Evolutionary conservation across 1,140 invertebrate genomes (phyloP).

Genomic region (Metopolophium dirhodum): DNA sequence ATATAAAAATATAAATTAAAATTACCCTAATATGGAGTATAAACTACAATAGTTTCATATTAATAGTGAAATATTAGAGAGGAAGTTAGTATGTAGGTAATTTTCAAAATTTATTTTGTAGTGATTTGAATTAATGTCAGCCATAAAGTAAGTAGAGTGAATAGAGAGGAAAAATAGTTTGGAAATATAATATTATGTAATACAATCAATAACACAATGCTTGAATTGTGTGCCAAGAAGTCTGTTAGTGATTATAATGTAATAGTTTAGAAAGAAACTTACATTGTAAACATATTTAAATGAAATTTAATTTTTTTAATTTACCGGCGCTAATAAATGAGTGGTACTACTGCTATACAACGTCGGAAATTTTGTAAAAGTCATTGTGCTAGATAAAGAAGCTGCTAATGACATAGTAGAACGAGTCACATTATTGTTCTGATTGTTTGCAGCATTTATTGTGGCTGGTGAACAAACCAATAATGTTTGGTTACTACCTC

Average conservation of each 20-base stretch:
- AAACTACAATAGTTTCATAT: background rate
- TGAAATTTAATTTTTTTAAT: background rate
- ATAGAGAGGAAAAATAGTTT: slow-evolving; percentile 11
- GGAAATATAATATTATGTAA: slow-evolving; percentile 5
- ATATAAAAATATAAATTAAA: background rate
- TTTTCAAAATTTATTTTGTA: background rate
- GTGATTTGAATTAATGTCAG: background rate
- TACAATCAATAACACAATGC: background rate
- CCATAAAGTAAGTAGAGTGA: background rate
- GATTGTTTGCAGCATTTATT: slow-evolving; percentile 35
- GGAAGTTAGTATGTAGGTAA: background rate
- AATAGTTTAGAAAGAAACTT: slow-evolving; percentile 12
- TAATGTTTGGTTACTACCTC: slow-evolving; percentile 40
- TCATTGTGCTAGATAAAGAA: slow-evolving; percentile 5
- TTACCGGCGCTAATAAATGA: slow-evolving; percentile 42
- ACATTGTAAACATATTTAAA: background rate
- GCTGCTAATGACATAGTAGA: background rate
- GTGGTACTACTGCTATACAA: slow-evolving; percentile 34
- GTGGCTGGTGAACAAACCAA: slow-evolving; percentile 45
- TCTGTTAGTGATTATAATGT: background rate
- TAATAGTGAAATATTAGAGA: background rate
- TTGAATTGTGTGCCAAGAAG: background rate
- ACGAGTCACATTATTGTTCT: slow-evolving; percentile 32
- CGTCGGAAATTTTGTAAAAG: slow-evolving; percentile 35
- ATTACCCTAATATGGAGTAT: background rate